Evolutionary conservation across 2,888 invertebrate genomes (phyloP), one percentile per base, ranked within the genome.

Genomic region (Apoderus coryli): DNA sequence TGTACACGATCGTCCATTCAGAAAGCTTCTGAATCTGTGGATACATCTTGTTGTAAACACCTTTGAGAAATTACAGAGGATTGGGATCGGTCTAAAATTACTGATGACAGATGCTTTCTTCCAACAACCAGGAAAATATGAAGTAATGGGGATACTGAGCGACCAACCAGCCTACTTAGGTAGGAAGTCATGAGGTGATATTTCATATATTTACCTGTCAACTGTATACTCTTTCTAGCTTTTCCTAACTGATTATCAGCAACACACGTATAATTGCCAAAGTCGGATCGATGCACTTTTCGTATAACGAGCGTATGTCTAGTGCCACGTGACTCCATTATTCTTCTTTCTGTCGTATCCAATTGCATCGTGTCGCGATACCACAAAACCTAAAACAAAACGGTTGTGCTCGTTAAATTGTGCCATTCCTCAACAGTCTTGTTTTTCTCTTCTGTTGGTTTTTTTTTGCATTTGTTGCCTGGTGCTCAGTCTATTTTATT

Each of bases 221-320:
- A 58, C 55, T 72, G 68, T 38, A 75, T 63, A 53, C 66, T 69
- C 57, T 72, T 70, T 41, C 68, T 61, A 39, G 67, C 66, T 56
- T 71, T 69, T 38, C 75, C 75, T 43, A 74, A 61, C 48, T 67
- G 65, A 59, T 76, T 76, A 52, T 75, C 72, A 25, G 74, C 75
- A 39, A 70, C 67, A 56, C 75, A 75, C 44, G 71, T 71, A 57
- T 75, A 76, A 59, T 73, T 73, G 44, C 74, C 74, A 53, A 75
- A 74, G 60, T 75, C 75, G 42, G 69, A 65, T 37, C 64, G 61
- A 52, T 72, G 69, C 44, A 74, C 73, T 60, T 72, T 73, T 35
- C 72, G 63, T 49, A 75, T 69, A 54, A 74, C 67, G 44, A 75
- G 63, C 11, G 71, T 73, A 52, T 74, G 72, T 44, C 73, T 59